Evolutionary conservation across 2,797 vertebrate genomes (phyloP).

Genomic region (Lacerta bilineata): DNA sequence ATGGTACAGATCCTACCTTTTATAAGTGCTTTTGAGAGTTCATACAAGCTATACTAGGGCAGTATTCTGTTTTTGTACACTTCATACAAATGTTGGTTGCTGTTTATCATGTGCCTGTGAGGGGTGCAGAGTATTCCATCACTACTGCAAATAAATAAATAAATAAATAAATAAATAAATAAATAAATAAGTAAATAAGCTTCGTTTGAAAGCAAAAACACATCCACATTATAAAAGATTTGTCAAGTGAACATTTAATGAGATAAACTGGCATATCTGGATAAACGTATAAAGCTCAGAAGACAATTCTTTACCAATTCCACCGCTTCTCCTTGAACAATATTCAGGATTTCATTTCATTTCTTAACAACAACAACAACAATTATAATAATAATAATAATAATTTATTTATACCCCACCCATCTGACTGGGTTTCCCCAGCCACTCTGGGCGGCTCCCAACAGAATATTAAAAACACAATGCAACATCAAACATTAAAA

Average conservation of each 20-base stretch:
- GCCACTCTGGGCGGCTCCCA: no score
- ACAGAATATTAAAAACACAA: no score
- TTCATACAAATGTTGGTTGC: not conserved
- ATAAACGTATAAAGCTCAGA: not conserved
- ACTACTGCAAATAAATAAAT: not conserved
- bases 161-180: not conserved
- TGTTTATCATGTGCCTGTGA: not conserved
- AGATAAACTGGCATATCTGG: not conserved
- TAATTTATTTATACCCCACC: no score
- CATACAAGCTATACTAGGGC: constrained; percentile 21
- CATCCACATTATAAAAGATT: not conserved
- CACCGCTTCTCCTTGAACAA: not conserved
- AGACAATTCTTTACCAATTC: no score
- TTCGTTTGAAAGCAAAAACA: not conserved
- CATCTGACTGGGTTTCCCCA: no score
- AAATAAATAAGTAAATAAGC: not conserved
- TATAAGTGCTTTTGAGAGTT: constrained; percentile 24
- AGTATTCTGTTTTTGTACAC: not conserved
- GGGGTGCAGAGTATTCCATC: not conserved
- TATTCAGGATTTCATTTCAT: not conserved
- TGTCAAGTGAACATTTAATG: not conserved
- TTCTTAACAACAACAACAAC: no score
- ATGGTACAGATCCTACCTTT: constrained; percentile 14
- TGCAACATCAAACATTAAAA: no score
- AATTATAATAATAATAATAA: no score